These are phyloP conservation scores for Psilopsiagon aymara DNA, from an alignment of 2,113 vertebrate species.

Conservation along the genomic window DNA sequence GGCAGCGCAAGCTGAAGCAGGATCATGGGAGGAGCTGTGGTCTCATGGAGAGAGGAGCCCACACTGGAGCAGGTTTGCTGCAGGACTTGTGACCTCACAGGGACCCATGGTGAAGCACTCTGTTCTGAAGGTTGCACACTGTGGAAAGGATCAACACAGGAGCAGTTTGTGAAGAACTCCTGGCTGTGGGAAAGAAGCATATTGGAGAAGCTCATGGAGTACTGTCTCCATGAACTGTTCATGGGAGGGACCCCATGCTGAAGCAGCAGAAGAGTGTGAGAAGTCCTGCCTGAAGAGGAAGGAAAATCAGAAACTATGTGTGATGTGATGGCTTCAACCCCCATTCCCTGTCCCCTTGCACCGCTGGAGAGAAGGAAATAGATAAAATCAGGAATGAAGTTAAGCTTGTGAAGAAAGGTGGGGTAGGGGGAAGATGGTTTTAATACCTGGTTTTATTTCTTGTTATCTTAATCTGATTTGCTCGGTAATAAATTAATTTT, in stretches of 20 bases:
- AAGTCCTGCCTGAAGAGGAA: neutral
- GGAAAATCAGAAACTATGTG: neutral
- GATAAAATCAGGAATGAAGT: neutral
- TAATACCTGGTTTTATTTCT: neutral
- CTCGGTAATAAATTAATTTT: neutral
- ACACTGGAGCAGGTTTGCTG: neutral
- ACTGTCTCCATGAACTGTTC: too few species aligned
- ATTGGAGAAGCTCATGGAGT: neutral
- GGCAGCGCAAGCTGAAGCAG: neutral
- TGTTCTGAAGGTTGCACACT: neutral
- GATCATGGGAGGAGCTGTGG: neutral
- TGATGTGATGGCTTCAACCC: neutral
- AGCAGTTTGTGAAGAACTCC: neutral
- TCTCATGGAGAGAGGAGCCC: neutral
- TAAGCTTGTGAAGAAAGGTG: neutral
- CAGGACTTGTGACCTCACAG: neutral
- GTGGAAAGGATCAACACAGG: too few species aligned
- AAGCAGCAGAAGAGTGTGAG: neutral
- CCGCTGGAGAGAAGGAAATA: neutral
- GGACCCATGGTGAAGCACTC: fast-evolving
- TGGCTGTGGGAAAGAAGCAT: neutral
- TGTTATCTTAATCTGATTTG: neutral
- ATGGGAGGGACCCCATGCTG: fast-evolving
- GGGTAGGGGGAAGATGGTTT: neutral
- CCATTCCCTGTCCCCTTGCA: fast-evolving